Base-by-base conservation (phyloP, 2,113 vertebrate species). In the Pleuronectes platessa region DNA sequence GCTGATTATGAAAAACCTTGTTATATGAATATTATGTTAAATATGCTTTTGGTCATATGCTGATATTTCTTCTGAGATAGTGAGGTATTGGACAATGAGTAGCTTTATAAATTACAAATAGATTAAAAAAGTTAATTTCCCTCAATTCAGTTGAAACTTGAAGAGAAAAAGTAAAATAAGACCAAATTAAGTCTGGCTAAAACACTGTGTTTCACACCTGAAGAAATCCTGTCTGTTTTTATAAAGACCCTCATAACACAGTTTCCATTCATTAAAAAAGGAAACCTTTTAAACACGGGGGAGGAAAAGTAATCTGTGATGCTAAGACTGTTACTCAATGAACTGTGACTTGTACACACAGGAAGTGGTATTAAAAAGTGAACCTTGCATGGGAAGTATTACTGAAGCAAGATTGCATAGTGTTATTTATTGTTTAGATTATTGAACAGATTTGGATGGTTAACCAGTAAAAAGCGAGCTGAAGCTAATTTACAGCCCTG, bases 151-250 rank as follows among this genome's bases (percentile, higher is more conserved):
- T 49, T 42, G 45, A 47, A 47, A 47, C 45, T 17, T 49, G 45
- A 18, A 17, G 4, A 49, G 45, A 49, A 18, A 18, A 49, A 60
- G 21, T 26, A 93, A 96, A 95, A 95, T 94, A 93, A 93, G 93
- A 95, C 92, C 94, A 94, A 96, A 96, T 97, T 96, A 97, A 94
- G 94, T 93, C 92, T 93, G 95, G 11, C 12, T 96, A 95, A 96
- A 97, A 94, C 95, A 93, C 91, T 91, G 93, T 94, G 95, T 95
- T 94, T 95, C 94, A 94, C 94, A 96, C 84, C 94, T 96, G 95
- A 97, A 95, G 94, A 96, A 96, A 95, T 95, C 89, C 80, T 79
- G 68, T 94, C 94, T 92, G 93, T 94, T 95, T 95, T 95, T 94
- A 95, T 93, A 94, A 94, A 95, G 94, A 94, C 87, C 68, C 60